Evolutionary conservation across 53 echinoderm and acorn worm genomes (phyloP).

Genomic region (Holothuria scabra): DNA sequence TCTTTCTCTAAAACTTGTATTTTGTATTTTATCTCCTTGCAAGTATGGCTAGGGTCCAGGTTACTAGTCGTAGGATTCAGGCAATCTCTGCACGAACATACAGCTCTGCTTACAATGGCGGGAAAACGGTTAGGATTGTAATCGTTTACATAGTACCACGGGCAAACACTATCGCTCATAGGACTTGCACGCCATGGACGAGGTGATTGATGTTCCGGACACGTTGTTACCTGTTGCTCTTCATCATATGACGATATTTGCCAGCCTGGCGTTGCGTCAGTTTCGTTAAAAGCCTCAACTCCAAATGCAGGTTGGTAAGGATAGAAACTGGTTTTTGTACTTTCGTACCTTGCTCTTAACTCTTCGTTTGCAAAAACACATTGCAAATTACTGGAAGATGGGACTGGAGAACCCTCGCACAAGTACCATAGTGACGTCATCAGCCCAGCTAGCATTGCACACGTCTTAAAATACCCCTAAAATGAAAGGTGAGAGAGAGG

Average conservation of each 20-base stretch:
- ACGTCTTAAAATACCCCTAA: too few species aligned
- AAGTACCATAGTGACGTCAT: neutral
- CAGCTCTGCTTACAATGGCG: neutral
- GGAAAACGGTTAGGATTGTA: constrained; percentile 22
- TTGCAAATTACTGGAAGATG: neutral
- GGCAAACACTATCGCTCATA: constrained; percentile 3
- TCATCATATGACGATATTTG: neutral
- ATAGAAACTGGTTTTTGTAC: constrained; percentile 1
- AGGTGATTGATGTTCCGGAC: neutral
- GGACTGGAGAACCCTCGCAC: neutral
- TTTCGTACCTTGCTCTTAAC: neutral
- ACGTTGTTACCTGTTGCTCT: neutral
- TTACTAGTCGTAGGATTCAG: neutral
- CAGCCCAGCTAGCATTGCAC: neutral
- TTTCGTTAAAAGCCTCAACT: constrained; percentile 9
- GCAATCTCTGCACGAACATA: constrained; percentile 2
- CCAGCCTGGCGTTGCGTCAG: neutral
- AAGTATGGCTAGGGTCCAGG: neutral
- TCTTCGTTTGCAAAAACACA: neutral
- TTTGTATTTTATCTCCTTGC: constrained; percentile 22
- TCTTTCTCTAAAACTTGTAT: neutral
- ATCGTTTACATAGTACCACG: constrained; percentile 15
- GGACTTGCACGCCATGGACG: neutral
- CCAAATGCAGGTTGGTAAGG: constrained; percentile 22
- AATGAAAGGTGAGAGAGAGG: too few species aligned